These are phyloP conservation scores for Girardinichthys multiradiatus DNA, from an alignment of 2,113 vertebrate genomes.

Conservation along the genomic window DNA sequence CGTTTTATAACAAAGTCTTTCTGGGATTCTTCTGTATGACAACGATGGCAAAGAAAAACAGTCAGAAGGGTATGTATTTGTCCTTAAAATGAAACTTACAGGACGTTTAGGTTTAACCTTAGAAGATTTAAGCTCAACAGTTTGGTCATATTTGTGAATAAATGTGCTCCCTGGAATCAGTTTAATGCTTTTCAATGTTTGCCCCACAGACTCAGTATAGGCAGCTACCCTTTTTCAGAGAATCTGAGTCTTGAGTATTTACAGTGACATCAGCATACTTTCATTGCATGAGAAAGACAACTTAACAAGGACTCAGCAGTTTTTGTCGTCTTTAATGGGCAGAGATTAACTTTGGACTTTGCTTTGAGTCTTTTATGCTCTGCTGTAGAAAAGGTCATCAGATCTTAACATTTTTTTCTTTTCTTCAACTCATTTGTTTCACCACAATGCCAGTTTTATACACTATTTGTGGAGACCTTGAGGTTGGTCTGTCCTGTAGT, in stretches of 20 bases:
- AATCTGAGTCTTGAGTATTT: constrained; percentile 14
- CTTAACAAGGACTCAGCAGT: constrained; percentile 20
- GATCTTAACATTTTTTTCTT: not conserved
- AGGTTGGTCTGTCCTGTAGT: constrained; percentile 20
- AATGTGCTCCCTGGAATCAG: no score
- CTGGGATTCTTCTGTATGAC: constrained; percentile 17
- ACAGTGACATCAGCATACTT: constrained; percentile 49
- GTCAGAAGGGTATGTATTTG: constrained; percentile 73
- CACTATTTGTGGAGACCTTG: not conserved
- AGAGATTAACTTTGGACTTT: constrained; percentile 54
- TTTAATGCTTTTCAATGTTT: no score
- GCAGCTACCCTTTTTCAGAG: not conserved
- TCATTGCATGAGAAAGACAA: constrained; percentile 18
- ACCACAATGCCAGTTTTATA: constrained; percentile 18
- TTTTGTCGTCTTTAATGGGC: constrained; percentile 18
- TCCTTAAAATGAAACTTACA: not conserved
- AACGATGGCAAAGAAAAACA: constrained; percentile 81
- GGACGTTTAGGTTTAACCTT: no score
- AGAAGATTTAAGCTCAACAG: no score
- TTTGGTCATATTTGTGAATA: no score
- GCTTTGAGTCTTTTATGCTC: constrained; percentile 12
- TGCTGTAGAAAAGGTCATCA: constrained; percentile 24
- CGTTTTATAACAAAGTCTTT: not conserved
- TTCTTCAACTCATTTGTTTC: constrained; percentile 1
- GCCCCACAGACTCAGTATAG: no score